phyloP scores from a whole-genome alignment of 2,888 invertebrate species.

The Hofmannophila pseudospretella region DNA sequence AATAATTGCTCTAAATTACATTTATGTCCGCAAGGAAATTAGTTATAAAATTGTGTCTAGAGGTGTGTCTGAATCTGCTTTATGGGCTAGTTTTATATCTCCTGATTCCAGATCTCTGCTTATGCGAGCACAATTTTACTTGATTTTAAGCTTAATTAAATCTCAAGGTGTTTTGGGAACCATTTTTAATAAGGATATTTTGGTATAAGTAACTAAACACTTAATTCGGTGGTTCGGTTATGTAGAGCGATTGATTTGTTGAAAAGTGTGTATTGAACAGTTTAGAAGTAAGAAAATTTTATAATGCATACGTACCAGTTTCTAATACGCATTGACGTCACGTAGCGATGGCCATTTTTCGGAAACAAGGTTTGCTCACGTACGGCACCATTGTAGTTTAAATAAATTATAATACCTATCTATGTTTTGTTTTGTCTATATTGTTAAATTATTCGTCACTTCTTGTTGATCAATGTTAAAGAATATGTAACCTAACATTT shows the following conservation, averaged over 20 bases:
- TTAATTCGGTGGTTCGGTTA: constrained; percentile 1
- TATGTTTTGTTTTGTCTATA: no score
- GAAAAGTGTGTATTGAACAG: background rate
- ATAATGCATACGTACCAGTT: no score
- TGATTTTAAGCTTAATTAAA: background rate
- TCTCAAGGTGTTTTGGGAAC: background rate
- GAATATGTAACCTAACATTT: no score
- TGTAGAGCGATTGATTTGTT: background rate
- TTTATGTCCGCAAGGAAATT: no score
- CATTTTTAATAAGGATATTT: no score
- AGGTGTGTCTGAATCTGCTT: constrained; percentile 4
- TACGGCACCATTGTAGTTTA: no score
- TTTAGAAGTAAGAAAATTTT: background rate
- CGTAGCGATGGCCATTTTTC: no score
- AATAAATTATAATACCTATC: no score
- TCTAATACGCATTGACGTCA: no score
- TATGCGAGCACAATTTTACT: constrained; percentile 21
- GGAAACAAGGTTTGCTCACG: no score
- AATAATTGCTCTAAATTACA: background rate
- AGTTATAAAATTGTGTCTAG: constrained; percentile 17
- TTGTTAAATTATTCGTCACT: no score
- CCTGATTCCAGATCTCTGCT: constrained; percentile 44
- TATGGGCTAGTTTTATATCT: background rate
- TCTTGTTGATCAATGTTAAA: no score
- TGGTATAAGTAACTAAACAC: background rate